Conservation (phyloP, 2,888 invertebrate genomes). For the Heliconius ethilla region DNA sequence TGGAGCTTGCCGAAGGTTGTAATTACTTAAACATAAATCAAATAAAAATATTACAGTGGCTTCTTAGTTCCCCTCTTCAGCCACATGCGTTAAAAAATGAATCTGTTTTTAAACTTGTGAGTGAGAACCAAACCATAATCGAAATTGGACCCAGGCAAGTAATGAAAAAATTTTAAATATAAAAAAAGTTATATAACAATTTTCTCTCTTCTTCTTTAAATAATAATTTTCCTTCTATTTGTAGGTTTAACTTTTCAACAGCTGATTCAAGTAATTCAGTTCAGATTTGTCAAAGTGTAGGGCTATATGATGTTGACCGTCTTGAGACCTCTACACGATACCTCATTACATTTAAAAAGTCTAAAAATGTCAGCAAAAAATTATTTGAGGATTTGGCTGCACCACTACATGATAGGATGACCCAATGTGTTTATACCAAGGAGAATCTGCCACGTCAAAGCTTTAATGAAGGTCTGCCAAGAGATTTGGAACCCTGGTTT, state of each 20-base stretch:
- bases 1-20: constrained; percentile 82
- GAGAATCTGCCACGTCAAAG: constrained; percentile 84
- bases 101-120: constrained; percentile 72
- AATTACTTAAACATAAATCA: constrained; percentile 82
- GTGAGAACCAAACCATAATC: constrained; percentile 80
- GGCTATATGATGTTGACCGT: constrained; percentile 87
- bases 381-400: constrained; percentile 78
- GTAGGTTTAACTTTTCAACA: constrained; percentile 95
- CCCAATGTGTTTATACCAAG: constrained; percentile 90
- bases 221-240: constrained; percentile 39
- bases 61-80: constrained; percentile 87
- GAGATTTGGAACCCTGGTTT: constrained; percentile 87
- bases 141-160: constrained; percentile 94
- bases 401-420: constrained; percentile 95
- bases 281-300: constrained; percentile 94
- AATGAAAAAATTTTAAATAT: neutral
- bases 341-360: constrained; percentile 78
- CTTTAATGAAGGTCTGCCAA: constrained; percentile 85
- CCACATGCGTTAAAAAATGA: constrained; percentile 81
- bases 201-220: neutral
- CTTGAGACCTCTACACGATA: constrained; percentile 93
- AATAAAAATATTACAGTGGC: constrained; percentile 87
- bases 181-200: neutral
- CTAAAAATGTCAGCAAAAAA: constrained; percentile 61
- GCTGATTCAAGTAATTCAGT: constrained; percentile 98